Evolutionary conservation across 2,113 vertebrate species (phyloP), one percentile per base, ranked within the genome.

Genomic region (Callithrix jacchus): DNA sequence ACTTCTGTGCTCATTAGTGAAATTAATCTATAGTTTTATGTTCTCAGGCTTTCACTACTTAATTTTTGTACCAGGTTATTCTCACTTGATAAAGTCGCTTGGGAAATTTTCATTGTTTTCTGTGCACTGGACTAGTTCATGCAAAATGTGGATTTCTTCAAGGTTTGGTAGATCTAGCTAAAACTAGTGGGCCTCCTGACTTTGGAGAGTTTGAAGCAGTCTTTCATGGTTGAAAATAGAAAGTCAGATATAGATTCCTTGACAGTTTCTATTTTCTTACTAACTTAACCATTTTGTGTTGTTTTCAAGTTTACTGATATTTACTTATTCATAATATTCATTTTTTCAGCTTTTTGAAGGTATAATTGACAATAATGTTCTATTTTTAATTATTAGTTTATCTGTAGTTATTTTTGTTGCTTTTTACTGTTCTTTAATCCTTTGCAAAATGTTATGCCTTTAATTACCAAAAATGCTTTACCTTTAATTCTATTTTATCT

Each of bases 371-470:
- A 70, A 71, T 71, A 45, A 70, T 18, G 79, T 52, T 87, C 27
- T 79, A 73, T 70, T 86, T 86, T 95, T 47, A 94, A 76, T 80
- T 25, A 83, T 54, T 54, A 76, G 23, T 88, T 92, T 42, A 77
- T 16, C 40, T 87, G 47, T 58, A 76, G 18, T 30, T 91, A 64
- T 71, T 70, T 14, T 9, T 89, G 40, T 23, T 20, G 35, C 54
- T 64, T 54, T 73, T 70, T 87, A 88, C 8, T 82, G 35, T 70
- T 84, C n/a, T 40, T 83, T 14, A 68, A 64, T 30, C 61, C 61
- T 64, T 64, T 64, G 27, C 61, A 32, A 64, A 64, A 64, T 52
- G 30, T 52, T 61, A 64, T 80, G 12, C 30, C 21, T 86, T 73
- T 66, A 96, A 66, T 27, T 74, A 66, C 56, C 25, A 92, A 42